Evolutionary conservation across 1,140 invertebrate genomes (phyloP).

Genomic region (Aphelinus certus): DNA sequence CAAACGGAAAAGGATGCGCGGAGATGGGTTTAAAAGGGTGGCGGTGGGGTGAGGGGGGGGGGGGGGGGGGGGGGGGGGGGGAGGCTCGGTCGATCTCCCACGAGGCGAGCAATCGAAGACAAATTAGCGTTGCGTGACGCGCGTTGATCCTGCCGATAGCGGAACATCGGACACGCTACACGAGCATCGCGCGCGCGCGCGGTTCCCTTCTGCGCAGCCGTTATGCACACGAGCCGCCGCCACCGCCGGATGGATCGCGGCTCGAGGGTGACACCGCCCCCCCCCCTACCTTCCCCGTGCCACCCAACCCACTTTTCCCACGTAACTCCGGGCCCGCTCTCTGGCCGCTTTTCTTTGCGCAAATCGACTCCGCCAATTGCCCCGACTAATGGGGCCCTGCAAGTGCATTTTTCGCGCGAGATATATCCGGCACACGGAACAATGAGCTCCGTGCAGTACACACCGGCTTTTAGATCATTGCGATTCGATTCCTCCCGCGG

Average conservation of each 20-base stretch:
- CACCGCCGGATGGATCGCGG: neutral
- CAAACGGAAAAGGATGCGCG: slow-evolving; percentile 18
- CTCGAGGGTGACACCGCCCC: slow-evolving; percentile 51
- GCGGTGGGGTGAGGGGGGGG: neutral
- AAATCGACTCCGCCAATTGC: neutral
- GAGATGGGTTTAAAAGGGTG: too few relatives aligned
- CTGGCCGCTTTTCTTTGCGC: neutral
- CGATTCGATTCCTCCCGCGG: neutral
- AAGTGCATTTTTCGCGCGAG: neutral
- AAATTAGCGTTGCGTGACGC: slow-evolving; percentile 67
- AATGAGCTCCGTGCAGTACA: neutral
- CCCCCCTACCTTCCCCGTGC: slow-evolving; percentile 39
- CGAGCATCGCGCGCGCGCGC: slow-evolving; percentile 44
- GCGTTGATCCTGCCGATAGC: slow-evolving; percentile 64
- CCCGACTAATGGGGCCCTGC: neutral
- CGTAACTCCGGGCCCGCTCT: neutral
- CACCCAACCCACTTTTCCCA: slow-evolving; percentile 2
- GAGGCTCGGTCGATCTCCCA: slow-evolving; percentile 54
- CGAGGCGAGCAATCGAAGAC: slow-evolving; percentile 62
- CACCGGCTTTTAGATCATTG: neutral
- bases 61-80: slow-evolving; percentile 4
- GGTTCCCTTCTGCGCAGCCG: too few relatives aligned
- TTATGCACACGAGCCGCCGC: too few relatives aligned
- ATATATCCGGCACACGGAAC: neutral
- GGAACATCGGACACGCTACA: slow-evolving; percentile 60